Evolutionary conservation across 2,888 invertebrate genomes (phyloP).

Genomic region (Epinotia demarniana): DNA sequence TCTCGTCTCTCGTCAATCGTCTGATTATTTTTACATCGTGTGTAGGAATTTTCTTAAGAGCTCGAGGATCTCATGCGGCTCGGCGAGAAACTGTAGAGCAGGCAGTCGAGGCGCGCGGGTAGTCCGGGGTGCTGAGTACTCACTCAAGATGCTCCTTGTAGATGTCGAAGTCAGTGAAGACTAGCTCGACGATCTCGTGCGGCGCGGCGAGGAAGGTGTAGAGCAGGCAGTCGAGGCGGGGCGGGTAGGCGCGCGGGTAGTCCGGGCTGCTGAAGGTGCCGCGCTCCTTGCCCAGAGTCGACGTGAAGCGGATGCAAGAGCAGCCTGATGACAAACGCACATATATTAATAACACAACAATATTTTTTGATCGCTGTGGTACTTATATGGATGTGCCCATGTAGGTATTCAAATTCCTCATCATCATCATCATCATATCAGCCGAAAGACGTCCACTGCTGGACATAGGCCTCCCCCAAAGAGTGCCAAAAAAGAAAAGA

Average conservation of each 20-base stretch:
- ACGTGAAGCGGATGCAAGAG: slow-evolving; percentile 92
- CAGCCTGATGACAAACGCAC: slow-evolving; percentile 86
- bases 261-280: slow-evolving; percentile 94
- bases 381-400: background rate
- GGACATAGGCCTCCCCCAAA: too few species aligned
- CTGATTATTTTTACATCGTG: too few species aligned
- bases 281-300: slow-evolving; percentile 90
- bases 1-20: too few species aligned
- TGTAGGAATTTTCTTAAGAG: too few species aligned
- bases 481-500: too few species aligned
- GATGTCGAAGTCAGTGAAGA: slow-evolving; percentile 92
- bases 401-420: too few species aligned
- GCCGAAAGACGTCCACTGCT: too few species aligned
- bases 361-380: background rate
- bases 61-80: too few species aligned
- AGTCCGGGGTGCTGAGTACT: slow-evolving; percentile 71
- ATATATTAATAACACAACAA: background rate
- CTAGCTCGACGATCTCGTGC: slow-evolving; percentile 92
- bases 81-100: too few species aligned
- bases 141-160: slow-evolving; percentile 87
- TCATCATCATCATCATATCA: too few species aligned
- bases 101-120: too few species aligned
- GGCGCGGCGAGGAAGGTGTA: slow-evolving; percentile 93
- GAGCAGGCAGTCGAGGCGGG: slow-evolving; percentile 91
- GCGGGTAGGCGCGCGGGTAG: slow-evolving; percentile 91